Conservation (phyloP, 2,888 invertebrate species). For the Lasius fuliginosus region DNA sequence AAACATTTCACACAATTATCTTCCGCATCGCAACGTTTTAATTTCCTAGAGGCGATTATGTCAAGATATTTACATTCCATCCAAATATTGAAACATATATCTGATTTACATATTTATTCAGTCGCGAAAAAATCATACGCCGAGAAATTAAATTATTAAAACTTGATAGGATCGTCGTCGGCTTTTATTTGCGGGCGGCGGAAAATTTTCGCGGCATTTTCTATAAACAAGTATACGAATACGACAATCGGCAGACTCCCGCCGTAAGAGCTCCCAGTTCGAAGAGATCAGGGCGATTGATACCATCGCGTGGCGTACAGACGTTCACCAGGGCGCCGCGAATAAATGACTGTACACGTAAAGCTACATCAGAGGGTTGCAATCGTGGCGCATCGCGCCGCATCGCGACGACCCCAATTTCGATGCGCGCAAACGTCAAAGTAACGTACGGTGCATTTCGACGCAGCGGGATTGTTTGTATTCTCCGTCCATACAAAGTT, state of each 20-base stretch:
- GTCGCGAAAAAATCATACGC: background rate
- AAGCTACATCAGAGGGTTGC: slow-evolving; percentile 50
- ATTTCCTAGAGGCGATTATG: background rate
- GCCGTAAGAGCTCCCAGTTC: background rate
- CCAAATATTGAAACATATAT: background rate
- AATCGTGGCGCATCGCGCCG: slow-evolving; percentile 71
- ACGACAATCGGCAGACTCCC: background rate
- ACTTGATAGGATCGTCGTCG: background rate
- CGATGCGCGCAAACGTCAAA: slow-evolving; percentile 36
- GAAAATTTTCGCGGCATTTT: background rate
- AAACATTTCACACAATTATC: background rate
- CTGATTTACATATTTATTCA: background rate
- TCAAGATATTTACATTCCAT: background rate
- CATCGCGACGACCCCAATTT: slow-evolving; percentile 71
- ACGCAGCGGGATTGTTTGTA: background rate
- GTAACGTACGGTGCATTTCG: slow-evolving; percentile 8
- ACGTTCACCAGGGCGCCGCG: slow-evolving; percentile 24
- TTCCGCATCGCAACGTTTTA: background rate
- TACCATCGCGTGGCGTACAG: slow-evolving; percentile 27
- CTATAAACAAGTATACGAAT: slow-evolving; percentile 6
- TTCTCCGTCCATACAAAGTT: background rate
- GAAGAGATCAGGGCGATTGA: slow-evolving; percentile 26
- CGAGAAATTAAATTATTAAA: background rate
- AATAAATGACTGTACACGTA: slow-evolving; percentile 53
- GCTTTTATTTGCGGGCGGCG: background rate